These are phyloP conservation scores for Diachasmimorpha longicaudata DNA, from an alignment of 1,140 invertebrate species.

Conservation along the genomic window DNA sequence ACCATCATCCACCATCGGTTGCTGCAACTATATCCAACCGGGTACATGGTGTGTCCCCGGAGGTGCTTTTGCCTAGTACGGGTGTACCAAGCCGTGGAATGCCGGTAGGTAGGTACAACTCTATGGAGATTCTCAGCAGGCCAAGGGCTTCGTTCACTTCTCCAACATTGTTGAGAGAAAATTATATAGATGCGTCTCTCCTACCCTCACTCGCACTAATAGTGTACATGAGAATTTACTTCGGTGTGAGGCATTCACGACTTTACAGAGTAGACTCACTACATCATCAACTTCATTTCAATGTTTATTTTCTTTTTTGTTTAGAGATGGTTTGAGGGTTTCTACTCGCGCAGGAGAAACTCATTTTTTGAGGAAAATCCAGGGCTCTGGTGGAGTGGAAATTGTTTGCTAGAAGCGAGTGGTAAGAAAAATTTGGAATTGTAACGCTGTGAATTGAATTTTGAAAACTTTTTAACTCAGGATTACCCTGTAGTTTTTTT, in stretches of 20 bases:
- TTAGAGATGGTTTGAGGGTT: not conserved
- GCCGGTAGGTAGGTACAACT: not conserved
- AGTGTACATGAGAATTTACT: not conserved
- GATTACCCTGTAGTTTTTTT: too few relatives aligned
- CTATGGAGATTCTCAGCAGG: not conserved
- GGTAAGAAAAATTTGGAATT: too few relatives aligned
- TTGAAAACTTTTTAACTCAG: too few relatives aligned
- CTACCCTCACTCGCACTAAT: not conserved
- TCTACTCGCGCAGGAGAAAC: not conserved
- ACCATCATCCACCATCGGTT: slow-evolving; percentile 16
- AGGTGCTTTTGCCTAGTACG: not conserved
- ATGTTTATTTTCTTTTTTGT: not conserved
- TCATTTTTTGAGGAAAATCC: too few relatives aligned
- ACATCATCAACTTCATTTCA: slow-evolving; percentile 1
- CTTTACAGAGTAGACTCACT: not conserved
- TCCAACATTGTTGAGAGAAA: not conserved
- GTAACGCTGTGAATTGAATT: too few relatives aligned
- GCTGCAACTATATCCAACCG: not conserved
- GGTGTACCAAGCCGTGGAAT: not conserved
- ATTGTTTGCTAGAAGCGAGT: too few relatives aligned
- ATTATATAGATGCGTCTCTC: not conserved
- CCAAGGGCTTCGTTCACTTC: not conserved
- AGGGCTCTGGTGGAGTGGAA: too few relatives aligned
- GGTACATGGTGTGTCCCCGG: not conserved
- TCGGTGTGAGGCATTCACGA: not conserved